Evolutionary conservation across 2,113 vertebrate species (phyloP), one percentile per base, ranked within the genome.

Genomic region (Canis aureus): DNA sequence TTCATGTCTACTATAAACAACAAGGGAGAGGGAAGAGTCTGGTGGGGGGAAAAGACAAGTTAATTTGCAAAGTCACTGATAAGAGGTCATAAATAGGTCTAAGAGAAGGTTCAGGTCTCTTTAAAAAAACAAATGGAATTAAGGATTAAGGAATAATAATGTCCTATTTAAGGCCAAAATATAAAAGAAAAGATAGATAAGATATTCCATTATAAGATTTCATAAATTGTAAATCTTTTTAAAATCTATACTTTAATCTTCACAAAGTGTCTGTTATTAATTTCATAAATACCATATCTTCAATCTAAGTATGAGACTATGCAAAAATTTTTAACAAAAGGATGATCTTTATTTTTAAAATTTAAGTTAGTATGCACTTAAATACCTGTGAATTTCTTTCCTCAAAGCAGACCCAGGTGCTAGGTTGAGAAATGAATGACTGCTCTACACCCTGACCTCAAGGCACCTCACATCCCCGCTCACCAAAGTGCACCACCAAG

Each of bases 261-360:
- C 67, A 76, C 38, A 64, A 76, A 64, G 6, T 76, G 17, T 87
- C 32, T 12, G 29, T 71, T 89, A 91, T 25, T 91, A 87, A 88
- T 67, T 95, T 91, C 8, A 23, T 35, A 91, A 38, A 64, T 25
- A 59, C 9, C 43, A 19, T 76, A 88, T 13, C 69, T 89, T 94
- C 13, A 95, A 82, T 55, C 11, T 76, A 94, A 20, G 73, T 76
- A 51, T 16, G 66, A 84, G 95, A 43, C n/a, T 53, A 67, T 49
- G 66, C 23, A 32, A 81, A 60, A 95, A 91, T 23, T 27, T n/a
- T 87, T 62, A 81, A 71, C 59, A 67, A 66, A 49, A 87, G 6
- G 22, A 67, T 43, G 5, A 49, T 60, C 27, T 35, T 82, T 85
- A 81, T 89, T 96, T 95, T 57, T 27, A 85, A 81, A 95, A 23